These are phyloP conservation scores for Hestina assimilis DNA, from an alignment of 1,140 invertebrate species.

Conservation along the genomic window DNA sequence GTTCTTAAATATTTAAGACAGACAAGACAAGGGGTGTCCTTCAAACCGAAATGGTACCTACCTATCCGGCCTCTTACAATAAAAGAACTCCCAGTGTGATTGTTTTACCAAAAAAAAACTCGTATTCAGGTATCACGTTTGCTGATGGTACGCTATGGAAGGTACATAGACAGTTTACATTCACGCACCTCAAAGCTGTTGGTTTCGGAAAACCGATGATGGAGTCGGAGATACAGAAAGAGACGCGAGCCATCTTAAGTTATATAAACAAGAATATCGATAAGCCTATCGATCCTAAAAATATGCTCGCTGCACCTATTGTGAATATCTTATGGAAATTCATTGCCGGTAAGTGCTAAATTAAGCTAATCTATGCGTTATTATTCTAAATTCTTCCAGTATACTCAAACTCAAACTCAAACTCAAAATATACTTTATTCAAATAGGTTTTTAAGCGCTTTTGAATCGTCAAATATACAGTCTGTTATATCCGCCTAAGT, in stretches of 20 bases:
- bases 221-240: conserved; percentile 84
- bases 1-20: no score
- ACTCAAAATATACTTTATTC: no score
- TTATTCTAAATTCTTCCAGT: background rate
- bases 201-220: conserved; percentile 87
- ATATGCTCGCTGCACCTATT: conserved; percentile 79
- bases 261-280: conserved; percentile 63
- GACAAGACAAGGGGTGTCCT: no score
- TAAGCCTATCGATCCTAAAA: conserved; percentile 58
- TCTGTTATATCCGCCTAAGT: no score
- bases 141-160: conserved; percentile 87
- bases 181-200: conserved; percentile 83
- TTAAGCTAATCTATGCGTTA: background rate
- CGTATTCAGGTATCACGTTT: conserved; percentile 82
- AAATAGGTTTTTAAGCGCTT: no score
- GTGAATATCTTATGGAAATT: conserved; percentile 88
- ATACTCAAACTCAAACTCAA: background rate
- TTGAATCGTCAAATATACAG: no score
- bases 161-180: conserved; percentile 85
- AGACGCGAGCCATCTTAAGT: conserved; percentile 78
- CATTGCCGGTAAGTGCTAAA: conserved; percentile 80
- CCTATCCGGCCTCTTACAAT: background rate
- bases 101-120: background rate
- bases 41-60: no score
- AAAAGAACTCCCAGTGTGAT: background rate